Conservation (phyloP, 2,888 invertebrate species). For the Drosophila subquinaria region DNA sequence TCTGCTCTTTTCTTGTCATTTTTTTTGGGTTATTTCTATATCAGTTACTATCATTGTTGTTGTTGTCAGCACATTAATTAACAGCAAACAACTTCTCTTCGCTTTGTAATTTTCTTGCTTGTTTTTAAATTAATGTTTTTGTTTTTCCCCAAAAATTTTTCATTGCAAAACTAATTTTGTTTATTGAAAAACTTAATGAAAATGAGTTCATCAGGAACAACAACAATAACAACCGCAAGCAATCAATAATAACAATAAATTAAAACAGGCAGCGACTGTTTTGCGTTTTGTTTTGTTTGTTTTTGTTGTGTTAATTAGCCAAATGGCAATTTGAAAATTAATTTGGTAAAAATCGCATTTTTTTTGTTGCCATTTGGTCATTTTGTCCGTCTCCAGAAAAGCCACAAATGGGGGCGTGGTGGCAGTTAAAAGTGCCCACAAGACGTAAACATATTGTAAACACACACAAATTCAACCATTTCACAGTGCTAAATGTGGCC, state of each 20-base stretch:
- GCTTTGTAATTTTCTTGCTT: conserved; percentile 7
- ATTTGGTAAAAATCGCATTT: conserved; percentile 45
- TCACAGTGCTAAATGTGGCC: conserved; percentile 22
- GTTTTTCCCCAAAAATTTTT: conserved; percentile 10
- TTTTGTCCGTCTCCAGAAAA: conserved; percentile 1
- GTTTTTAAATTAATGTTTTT: neutral
- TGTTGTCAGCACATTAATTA: conserved; percentile 52
- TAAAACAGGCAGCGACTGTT: conserved; percentile 28
- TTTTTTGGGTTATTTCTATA: conserved; percentile 6
- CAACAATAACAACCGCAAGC: conserved; percentile 32
- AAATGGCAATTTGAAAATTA: conserved; percentile 60
- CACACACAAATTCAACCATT: conserved; percentile 18
- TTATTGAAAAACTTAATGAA: conserved; percentile 52
- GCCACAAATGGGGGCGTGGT: conserved; percentile 24
- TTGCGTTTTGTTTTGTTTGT: conserved; percentile 2
- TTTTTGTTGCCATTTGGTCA: neutral
- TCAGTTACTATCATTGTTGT: neutral
- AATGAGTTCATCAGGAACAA: conserved; percentile 53
- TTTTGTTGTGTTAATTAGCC: conserved; percentile 57
- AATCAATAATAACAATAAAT: conserved; percentile 59
- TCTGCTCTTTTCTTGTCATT: conserved; percentile 22
- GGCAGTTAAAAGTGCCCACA: conserved; percentile 29
- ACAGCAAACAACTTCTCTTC: conserved; percentile 15
- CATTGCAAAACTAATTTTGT: conserved; percentile 16
- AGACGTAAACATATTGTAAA: conserved; percentile 37